These are phyloP conservation scores for Micromussa lordhowensis DNA, from an alignment of 92 coral and sea anemone species.

Conservation along the genomic window DNA sequence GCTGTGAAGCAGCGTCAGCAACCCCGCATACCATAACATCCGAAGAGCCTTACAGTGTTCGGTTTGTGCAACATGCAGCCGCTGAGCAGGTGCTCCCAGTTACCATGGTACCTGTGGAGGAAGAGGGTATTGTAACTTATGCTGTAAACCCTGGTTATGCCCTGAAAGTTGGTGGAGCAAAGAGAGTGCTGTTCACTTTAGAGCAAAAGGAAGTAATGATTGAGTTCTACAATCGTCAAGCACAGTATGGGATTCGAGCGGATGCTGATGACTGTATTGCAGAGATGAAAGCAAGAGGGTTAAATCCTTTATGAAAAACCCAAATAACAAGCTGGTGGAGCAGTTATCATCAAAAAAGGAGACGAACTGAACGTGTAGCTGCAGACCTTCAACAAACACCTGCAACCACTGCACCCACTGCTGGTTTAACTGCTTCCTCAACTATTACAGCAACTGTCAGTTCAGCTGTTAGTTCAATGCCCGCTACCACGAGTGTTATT, in stretches of 20 bases:
- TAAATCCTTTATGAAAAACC: slow-evolving; percentile 1
- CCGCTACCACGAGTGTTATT: no score
- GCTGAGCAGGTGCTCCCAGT: not conserved
- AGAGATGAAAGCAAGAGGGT: slow-evolving; percentile 25
- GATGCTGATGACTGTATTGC: slow-evolving; percentile 22
- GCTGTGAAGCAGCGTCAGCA: not conserved
- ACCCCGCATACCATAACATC: not conserved
- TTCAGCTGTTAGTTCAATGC: no score
- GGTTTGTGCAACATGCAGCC: slow-evolving; percentile 9
- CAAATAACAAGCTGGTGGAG: slow-evolving; percentile 50
- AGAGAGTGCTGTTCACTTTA: no score
- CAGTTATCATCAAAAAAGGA: slow-evolving; percentile 35
- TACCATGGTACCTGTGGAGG: not conserved
- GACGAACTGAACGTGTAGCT: slow-evolving; percentile 5
- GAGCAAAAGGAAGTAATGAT: slow-evolving; percentile 43
- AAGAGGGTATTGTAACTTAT: no score
- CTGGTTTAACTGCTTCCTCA: not conserved
- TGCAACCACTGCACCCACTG: not conserved
- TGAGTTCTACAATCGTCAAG: slow-evolving; percentile 36
- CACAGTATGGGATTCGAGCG: slow-evolving; percentile 13
- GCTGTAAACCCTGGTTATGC: no score
- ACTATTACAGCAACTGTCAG: no score
- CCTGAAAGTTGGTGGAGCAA: no score
- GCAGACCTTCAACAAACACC: not conserved
- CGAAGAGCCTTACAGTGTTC: not conserved